These are phyloP conservation scores for Callipepla squamata DNA, from an alignment of 2,113 vertebrate species.

Conservation along the genomic window DNA sequence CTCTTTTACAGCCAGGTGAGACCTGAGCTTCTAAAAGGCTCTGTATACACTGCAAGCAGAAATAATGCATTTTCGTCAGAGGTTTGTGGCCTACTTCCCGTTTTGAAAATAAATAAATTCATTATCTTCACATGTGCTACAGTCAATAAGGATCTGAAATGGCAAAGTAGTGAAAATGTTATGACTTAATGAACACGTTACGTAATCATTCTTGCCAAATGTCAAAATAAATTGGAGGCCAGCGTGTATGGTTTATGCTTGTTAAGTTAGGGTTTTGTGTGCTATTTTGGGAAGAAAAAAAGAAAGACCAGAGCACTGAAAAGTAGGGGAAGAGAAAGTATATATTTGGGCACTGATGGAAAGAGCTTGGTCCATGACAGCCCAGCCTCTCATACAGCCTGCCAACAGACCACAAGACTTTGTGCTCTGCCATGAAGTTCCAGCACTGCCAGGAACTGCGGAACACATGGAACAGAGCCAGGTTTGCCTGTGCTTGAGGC, in stretches of 20 bases:
- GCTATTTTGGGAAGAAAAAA: conserved; percentile 24
- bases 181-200: conserved; percentile 49
- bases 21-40: background rate
- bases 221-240: conserved; percentile 68
- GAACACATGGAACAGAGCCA: background rate
- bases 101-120: conserved; percentile 38
- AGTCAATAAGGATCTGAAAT: conserved; percentile 56
- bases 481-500: background rate
- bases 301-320: background rate
- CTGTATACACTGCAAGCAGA: background rate
- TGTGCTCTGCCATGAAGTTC: background rate
- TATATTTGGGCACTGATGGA: background rate
- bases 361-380: background rate
- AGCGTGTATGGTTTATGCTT: conserved; percentile 32
- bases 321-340: background rate
- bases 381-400: background rate
- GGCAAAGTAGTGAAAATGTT: conserved; percentile 49
- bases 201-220: conserved; percentile 65
- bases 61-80: background rate
- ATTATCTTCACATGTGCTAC: conserved; percentile 54
- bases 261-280: conserved; percentile 40
- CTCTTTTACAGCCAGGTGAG: background rate
- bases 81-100: conserved; percentile 11
- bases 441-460: background rate
- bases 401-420: background rate